phyloP scores from a whole-genome alignment of 1,140 invertebrate species.

The Brachionus asplanchnoidis region DNA sequence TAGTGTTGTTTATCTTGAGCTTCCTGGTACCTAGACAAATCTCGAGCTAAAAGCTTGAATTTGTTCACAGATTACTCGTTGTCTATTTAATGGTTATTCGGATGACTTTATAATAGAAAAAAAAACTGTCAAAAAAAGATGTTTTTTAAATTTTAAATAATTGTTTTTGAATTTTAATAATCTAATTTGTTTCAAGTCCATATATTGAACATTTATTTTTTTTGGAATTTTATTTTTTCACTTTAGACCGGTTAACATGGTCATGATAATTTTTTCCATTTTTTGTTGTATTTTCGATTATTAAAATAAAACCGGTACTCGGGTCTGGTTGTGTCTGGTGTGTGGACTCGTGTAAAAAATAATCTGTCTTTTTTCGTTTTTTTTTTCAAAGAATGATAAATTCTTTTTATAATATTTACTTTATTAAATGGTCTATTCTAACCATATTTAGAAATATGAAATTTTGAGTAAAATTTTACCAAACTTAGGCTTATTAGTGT shows the following conservation, averaged over 20 bases:
- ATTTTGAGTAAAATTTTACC: too few species aligned
- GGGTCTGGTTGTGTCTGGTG: neutral
- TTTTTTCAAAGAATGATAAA: neutral
- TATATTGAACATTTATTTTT: neutral
- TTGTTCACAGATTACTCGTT: neutral
- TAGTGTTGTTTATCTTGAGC: neutral
- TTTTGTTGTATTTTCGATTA: neutral
- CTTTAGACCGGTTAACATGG: neutral
- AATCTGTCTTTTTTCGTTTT: neutral
- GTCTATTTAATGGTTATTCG: neutral
- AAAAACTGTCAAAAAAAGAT: conserved; percentile 8
- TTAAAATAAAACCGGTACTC: neutral
- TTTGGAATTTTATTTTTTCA: neutral
- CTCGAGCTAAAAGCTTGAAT: conserved; percentile 31
- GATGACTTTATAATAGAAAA: neutral
- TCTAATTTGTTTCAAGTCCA: neutral
- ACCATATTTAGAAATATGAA: too few species aligned
- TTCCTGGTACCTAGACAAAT: conserved; percentile 11
- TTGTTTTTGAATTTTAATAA: too few species aligned
- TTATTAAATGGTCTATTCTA: too few species aligned
- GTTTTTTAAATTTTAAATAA: neutral
- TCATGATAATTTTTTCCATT: neutral
- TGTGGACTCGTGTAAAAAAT: neutral
- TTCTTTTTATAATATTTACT: too few species aligned
- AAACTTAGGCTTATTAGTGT: too few species aligned